A percentile compares a stretch with the other conserved stretches of the same genome.
Conservation (phyloP, 2,888 invertebrate genomes). For the Ophion obscuratus region DNA sequence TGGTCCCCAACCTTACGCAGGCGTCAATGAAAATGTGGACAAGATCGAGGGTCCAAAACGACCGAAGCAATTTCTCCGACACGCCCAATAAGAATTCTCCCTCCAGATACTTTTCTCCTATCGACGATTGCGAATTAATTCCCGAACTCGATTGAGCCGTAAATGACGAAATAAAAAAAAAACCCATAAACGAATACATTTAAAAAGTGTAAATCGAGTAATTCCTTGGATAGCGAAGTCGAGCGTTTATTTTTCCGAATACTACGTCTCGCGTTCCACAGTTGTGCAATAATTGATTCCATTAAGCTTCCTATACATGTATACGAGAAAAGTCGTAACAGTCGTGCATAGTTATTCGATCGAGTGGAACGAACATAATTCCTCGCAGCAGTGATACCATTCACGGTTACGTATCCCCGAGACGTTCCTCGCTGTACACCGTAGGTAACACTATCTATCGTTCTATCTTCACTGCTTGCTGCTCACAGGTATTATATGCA, state of each 20-base stretch:
- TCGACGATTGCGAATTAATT: not conserved
- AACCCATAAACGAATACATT: not conserved
- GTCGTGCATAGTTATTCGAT: conserved; percentile 52
- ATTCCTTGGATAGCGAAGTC: conserved; percentile 22
- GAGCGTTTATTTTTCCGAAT: conserved; percentile 47
- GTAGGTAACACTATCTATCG: conserved; percentile 43
- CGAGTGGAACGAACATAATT: conserved; percentile 55
- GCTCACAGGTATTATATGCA: not conserved
- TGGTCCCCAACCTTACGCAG: too few species aligned
- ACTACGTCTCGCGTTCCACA: conserved; percentile 43
- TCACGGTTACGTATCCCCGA: conserved; percentile 15
- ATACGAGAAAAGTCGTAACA: conserved; percentile 28
- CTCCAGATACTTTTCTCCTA: not conserved
- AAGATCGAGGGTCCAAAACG: too few species aligned
- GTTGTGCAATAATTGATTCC: conserved; percentile 64
- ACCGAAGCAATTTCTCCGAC: not conserved
- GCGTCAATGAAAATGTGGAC: too few species aligned
- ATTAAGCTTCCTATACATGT: conserved; percentile 33
- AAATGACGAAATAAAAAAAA: conserved; percentile 20
- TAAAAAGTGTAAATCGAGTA: conserved; percentile 24
- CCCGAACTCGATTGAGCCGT: conserved; percentile 31
- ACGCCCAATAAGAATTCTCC: not conserved
- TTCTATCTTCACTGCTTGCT: conserved; percentile 35
- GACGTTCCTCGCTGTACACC: conserved; percentile 35
- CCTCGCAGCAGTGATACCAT: conserved; percentile 37